Base-by-base conservation (phyloP, 2,797 vertebrate species). In the Platyrinchus mystaceus region DNA sequence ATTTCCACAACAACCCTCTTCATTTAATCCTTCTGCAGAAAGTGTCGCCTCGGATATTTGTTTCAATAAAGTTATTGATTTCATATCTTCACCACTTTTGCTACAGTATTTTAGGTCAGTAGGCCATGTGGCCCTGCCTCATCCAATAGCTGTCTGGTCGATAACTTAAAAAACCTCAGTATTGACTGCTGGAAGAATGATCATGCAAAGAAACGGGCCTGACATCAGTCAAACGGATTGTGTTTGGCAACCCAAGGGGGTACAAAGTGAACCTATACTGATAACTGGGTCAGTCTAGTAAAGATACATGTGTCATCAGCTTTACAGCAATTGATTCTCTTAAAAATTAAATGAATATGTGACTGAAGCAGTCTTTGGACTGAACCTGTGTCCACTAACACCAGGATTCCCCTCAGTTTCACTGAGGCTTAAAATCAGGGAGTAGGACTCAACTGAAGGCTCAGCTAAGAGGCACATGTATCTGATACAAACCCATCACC, bases 31-130 rank as follows among this genome's bases (percentile, higher is more conserved):
- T 89, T 67, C 77, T 73, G 71, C 47, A 67, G 81, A 49, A 94
- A 84, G 52, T n/a, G 78, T 94, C 89, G 0, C 47, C 83, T 93
- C 22, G 0, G 70, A 87, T 95, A 87, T 90, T 62, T 90, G 80
- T 91, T 95, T 94, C 94, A 84, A 84, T 94, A 64, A 94, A 91
- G 89, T 79, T 88, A 97, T 94, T 95, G 96, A 96, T 96, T 97
- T 95, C 91, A 93, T 96, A 94, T 94, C 94, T 85, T 78, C 78
- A 60, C 91, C 86, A 87, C 78, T 95, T 95, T 84, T 87, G 86
- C 79, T 81, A 83, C 88, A 84, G 88, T 75, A 67, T 94, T 94
- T 96, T 95, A 88, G 94, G 94, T 97, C 94, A 86, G 68, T 8
- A 93, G 94, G 94, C 87, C 86, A 49, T 23, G 58, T 93, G 93